Evolutionary conservation across 2,888 invertebrate genomes (phyloP).

Genomic region (Alcis repandata): DNA sequence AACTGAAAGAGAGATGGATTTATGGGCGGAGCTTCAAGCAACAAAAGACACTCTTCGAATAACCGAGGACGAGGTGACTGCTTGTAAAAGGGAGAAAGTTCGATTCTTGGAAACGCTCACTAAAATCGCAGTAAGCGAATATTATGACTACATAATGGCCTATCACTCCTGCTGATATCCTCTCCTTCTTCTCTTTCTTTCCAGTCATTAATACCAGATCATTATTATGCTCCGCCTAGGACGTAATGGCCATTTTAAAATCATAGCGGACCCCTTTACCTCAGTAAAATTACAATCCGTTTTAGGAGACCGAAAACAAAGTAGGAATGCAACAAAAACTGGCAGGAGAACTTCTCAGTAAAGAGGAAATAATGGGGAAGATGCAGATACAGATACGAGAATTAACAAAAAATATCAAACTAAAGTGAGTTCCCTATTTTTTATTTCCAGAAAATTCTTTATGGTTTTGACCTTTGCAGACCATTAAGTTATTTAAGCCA

Average conservation of each 20-base stretch:
- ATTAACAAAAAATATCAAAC: constrained; percentile 75
- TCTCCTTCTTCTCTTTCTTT: constrained; percentile 57
- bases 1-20: constrained; percentile 78
- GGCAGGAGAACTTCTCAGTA: constrained; percentile 79
- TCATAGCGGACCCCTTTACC: not conserved
- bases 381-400: constrained; percentile 80
- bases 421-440: constrained; percentile 65
- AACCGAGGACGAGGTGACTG: constrained; percentile 75
- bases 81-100: constrained; percentile 76
- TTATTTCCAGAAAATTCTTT: not conserved
- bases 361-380: constrained; percentile 78
- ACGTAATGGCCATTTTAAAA: constrained; percentile 53
- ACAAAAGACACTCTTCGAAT: constrained; percentile 77
- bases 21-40: constrained; percentile 78
- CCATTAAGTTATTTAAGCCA: no score
- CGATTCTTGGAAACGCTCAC: constrained; percentile 78
- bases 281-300: constrained; percentile 12
- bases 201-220: constrained; percentile 72
- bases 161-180: constrained; percentile 23
- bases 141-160: constrained; percentile 19
- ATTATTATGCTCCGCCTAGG: constrained; percentile 57
- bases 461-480: no score
- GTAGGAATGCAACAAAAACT: constrained; percentile 81
- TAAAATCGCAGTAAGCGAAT: constrained; percentile 71
- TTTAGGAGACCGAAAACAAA: constrained; percentile 77